Evolutionary conservation across 2,113 vertebrate genomes (phyloP).

Genomic region (Pangasianodon gigas): DNA sequence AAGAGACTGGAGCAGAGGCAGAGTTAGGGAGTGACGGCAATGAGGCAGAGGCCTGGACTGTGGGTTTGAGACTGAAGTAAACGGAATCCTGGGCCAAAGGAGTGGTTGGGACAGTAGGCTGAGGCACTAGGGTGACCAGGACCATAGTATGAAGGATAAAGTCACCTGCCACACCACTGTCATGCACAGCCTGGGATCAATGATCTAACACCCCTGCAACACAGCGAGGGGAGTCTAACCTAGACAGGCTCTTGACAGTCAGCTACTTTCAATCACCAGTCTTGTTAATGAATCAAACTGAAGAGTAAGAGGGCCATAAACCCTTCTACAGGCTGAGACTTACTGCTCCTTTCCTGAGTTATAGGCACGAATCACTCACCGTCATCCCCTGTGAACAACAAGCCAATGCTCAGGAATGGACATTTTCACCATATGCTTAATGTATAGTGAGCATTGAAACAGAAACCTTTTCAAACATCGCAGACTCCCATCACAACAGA

Average conservation of each 20-base stretch:
- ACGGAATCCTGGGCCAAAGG: background rate
- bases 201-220: background rate
- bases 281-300: slow-evolving; percentile 15
- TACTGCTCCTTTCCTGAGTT: background rate
- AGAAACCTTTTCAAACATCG: background rate
- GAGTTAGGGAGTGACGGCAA: background rate
- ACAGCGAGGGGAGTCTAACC: background rate
- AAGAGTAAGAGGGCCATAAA: background rate
- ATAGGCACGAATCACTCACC: background rate
- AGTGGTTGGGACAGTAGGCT: background rate
- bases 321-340: background rate
- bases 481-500: background rate
- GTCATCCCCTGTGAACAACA: background rate
- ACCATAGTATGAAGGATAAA: background rate
- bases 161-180: background rate
- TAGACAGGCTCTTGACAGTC: background rate
- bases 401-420: slow-evolving; percentile 4
- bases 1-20: background rate
- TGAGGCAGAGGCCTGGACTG: background rate
- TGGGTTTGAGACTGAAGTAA: background rate
- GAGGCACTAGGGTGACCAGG: background rate
- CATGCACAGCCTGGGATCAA: background rate
- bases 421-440: background rate
- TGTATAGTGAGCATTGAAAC: background rate
- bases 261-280: background rate